Evolutionary conservation across 2,113 vertebrate species (phyloP), one percentile per base, ranked within the genome.

Genomic region (Prinia subflava): DNA sequence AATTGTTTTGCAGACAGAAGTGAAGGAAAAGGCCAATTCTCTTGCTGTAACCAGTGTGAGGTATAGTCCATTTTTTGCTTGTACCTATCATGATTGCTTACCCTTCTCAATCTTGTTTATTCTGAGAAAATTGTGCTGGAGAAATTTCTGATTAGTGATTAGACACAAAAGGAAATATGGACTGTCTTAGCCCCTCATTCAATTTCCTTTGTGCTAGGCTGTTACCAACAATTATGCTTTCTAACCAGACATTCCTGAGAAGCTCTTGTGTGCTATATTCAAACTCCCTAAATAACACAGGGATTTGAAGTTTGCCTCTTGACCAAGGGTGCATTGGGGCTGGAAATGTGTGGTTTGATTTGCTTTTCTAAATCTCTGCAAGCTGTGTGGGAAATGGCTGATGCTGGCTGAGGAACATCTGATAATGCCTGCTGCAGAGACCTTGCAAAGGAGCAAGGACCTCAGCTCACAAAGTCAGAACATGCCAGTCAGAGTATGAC

Each of bases 71-170:
- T 90, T 74, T 89, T 90, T 89, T 95, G 84, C 50, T 57, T 91
- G 59, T 93, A 46, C n/a, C 27, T 91, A 46, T 81, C 83, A 57
- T 3, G 62, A 90, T 96, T 55, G 39, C 57, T 83, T 91, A 70
- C 46, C 28, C 76, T 91, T 81, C 80, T 95, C 89, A 39, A 9
- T 96, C 67, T 95, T 97, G 77, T 96, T 95, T 83, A 85, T 94
- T 94, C 79, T 56, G 91, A 96, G 95, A 97, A 98, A 98, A 98
- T 82, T 94, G 52, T 89, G 46, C 71, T 85, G 91, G 74, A 90
- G 83, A 93, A 96, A 70, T 97, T 95, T 97, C 75, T 92, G 85
- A 96, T 95, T 95, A 96, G 69, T 63, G 89, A 96, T 97, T 96
- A 95, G 90, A 63, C 89, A 97, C 82, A 91, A 95, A 95, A 79